A percentile compares a stretch with the other conserved stretches of the same genome.
Evolutionary conservation across 2,797 vertebrate species (phyloP).

Genomic region (Manis javanica): DNA sequence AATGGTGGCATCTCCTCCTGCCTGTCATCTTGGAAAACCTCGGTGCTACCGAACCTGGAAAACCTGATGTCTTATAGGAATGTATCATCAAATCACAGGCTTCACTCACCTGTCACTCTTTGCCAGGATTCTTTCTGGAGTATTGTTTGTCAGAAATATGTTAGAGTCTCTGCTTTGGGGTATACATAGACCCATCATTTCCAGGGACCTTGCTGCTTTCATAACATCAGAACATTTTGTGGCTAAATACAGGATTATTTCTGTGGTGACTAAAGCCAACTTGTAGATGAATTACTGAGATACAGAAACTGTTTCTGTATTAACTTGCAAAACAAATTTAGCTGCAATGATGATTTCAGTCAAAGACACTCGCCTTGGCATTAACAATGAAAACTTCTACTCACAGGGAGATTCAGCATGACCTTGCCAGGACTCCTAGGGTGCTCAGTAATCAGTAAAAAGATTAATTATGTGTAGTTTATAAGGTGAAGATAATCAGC

Average conservation of each 20-base stretch:
- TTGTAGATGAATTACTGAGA: conserved; percentile 34
- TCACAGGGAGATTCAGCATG: neutral
- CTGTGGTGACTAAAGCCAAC: neutral
- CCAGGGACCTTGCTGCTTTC: neutral
- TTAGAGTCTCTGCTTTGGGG: neutral
- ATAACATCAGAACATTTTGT: neutral
- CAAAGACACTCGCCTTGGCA: conserved; percentile 3
- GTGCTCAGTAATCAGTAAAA: neutral
- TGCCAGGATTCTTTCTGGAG: neutral
- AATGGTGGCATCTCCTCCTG: neutral
- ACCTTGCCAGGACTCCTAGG: neutral
- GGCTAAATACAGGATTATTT: neutral
- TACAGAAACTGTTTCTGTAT: neutral
- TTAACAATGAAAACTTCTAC: neutral
- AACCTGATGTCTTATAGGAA: neutral
- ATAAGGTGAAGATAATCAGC: neutral
- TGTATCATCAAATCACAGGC: neutral
- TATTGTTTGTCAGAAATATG: neutral
- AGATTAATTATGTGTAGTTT: neutral
- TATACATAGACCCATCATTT: neutral
- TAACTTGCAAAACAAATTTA: conserved; percentile 27
- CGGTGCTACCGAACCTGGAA: neutral
- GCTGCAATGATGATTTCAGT: neutral
- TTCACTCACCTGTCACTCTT: neutral
- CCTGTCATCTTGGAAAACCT: neutral